These are phyloP conservation scores for Cydia strobilella DNA, from an alignment of 1,140 invertebrate genomes.

Conservation along the genomic window DNA sequence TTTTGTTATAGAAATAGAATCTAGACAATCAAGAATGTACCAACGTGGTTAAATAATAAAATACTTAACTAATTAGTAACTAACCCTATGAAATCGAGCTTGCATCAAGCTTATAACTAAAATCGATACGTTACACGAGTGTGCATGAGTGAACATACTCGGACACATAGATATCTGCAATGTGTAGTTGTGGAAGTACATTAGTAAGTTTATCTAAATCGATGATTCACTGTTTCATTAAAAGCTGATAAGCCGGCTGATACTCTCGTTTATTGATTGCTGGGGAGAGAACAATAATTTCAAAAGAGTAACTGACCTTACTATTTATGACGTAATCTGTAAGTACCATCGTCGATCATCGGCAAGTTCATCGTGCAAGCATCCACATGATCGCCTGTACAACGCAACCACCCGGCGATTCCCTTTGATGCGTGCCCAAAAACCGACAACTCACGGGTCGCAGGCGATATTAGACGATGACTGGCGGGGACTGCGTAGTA, in stretches of 20 bases:
- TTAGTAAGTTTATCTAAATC: conserved; percentile 31
- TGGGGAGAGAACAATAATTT: conserved; percentile 16
- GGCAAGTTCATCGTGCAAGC: no score
- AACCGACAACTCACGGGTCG: no score
- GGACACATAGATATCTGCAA: not conserved
- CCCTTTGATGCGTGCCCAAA: no score
- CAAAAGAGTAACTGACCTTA: not conserved
- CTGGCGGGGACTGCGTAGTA: no score
- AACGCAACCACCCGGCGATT: no score
- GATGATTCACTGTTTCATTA: conserved; percentile 23
- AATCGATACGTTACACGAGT: conserved; percentile 4
- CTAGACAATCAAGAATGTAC: not conserved
- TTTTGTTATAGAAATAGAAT: not conserved
- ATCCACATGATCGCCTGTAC: no score
- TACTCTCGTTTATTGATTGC: conserved; percentile 22
- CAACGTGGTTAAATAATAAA: conserved; percentile 21
- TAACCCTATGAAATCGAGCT: not conserved
- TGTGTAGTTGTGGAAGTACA: not conserved
- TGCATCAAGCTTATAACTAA: conserved; percentile 12
- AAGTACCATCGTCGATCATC: no score
- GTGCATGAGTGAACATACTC: not conserved
- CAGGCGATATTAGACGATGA: no score
- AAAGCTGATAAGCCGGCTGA: conserved; percentile 27
- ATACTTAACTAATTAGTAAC: conserved; percentile 10
- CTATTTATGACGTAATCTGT: not conserved